Conservation (phyloP, 2,113 vertebrate genomes). For the Junco hyemalis region DNA sequence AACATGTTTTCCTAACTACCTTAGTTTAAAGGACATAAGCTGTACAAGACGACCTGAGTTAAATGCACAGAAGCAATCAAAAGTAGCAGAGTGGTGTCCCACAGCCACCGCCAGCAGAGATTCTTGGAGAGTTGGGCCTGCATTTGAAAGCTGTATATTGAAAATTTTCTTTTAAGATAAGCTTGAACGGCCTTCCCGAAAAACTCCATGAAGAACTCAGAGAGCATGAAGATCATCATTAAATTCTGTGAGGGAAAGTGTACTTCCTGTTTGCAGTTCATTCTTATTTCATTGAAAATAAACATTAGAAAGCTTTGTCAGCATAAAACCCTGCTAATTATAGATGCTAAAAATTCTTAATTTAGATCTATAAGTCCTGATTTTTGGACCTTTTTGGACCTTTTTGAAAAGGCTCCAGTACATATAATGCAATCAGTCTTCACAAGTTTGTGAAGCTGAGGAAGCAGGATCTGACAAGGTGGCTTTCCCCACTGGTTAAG, state of each 20-base stretch:
- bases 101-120: not conserved
- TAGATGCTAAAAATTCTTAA: not conserved
- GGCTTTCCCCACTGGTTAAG: not conserved
- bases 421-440: not conserved
- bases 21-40: slow-evolving; percentile 1
- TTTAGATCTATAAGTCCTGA: not conserved
- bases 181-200: not conserved
- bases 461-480: not conserved
- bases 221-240: not conserved
- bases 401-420: not conserved
- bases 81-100: not conserved
- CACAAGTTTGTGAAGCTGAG: not conserved
- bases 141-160: not conserved
- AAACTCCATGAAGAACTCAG: not conserved
- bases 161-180: not conserved
- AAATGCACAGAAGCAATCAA: not conserved
- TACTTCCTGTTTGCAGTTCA: not conserved
- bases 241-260: not conserved
- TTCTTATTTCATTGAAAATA: not conserved
- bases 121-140: not conserved
- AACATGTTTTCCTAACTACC: slow-evolving; percentile 1
- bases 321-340: not conserved
- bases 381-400: not conserved
- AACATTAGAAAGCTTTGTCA: not conserved
- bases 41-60: not conserved